Conservation (phyloP, 1,140 invertebrate genomes). For the Dryas iulia region DNA sequence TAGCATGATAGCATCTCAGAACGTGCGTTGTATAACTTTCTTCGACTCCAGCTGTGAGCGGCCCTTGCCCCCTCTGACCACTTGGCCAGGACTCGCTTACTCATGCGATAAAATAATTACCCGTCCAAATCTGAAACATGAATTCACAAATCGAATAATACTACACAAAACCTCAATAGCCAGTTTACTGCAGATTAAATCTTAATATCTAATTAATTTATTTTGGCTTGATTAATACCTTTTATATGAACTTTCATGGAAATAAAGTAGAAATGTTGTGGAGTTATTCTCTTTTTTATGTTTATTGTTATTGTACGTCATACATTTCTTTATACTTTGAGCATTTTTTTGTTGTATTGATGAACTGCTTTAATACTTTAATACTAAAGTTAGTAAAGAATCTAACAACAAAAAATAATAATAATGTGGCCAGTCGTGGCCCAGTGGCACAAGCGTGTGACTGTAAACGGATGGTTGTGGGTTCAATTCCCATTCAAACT, state of each 20-base stretch:
- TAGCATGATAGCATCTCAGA: conserved; percentile 62
- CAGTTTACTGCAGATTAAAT: conserved; percentile 33
- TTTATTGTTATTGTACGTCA: too few relatives aligned
- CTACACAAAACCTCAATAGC: conserved; percentile 39
- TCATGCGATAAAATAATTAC: conserved; percentile 78
- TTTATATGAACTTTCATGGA: not conserved
- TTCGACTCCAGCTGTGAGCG: conserved; percentile 66
- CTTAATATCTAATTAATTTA: conserved; percentile 37
- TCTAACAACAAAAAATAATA: too few relatives aligned
- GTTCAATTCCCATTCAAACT: too few relatives aligned
- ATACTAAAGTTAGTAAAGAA: too few relatives aligned
- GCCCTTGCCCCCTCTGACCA: conserved; percentile 30
- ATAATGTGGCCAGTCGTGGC: too few relatives aligned
- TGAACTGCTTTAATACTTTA: too few relatives aligned
- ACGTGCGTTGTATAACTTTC: conserved; percentile 59
- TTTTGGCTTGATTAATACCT: not conserved
- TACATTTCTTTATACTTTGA: too few relatives aligned
- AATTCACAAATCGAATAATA: conserved; percentile 56
- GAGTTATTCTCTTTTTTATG: too few relatives aligned
- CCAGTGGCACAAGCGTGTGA: too few relatives aligned
- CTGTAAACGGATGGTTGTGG: too few relatives aligned
- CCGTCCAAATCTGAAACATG: conserved; percentile 43
- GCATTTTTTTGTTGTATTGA: too few relatives aligned
- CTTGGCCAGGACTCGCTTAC: conserved; percentile 38
- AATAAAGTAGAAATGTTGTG: not conserved